A percentile compares a stretch with the other conserved stretches of the same genome.
Conservation (phyloP, 2,888 invertebrate genomes). For the Drosophila antonietae region DNA sequence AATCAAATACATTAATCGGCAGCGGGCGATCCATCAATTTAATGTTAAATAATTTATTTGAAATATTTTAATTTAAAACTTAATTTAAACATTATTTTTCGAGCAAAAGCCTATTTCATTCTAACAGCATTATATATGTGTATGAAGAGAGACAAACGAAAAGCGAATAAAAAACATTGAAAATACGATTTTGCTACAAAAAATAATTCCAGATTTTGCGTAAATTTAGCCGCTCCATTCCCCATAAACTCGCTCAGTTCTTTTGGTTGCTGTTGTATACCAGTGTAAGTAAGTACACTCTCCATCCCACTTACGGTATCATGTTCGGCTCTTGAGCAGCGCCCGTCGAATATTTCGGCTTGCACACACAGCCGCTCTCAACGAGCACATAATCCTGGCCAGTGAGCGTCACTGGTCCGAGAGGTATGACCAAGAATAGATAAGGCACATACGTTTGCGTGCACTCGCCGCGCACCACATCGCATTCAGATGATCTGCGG, state of each 20-base stretch:
- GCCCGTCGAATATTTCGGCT: slow-evolving; percentile 86
- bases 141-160: slow-evolving; percentile 32
- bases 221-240: slow-evolving; percentile 61
- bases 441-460: slow-evolving; percentile 95
- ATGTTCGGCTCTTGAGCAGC: slow-evolving; percentile 85
- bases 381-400: slow-evolving; percentile 98
- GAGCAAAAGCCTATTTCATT: slow-evolving; percentile 71
- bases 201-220: slow-evolving; percentile 69
- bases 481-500: slow-evolving; percentile 93
- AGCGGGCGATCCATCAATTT: slow-evolving; percentile 23
- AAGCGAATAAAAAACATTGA: slow-evolving; percentile 69
- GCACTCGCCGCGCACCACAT: slow-evolving; percentile 94
- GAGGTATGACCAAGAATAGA: slow-evolving; percentile 94
- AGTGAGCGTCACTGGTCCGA: slow-evolving; percentile 95
- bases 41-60: slow-evolving; percentile 53
- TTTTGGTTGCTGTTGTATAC: slow-evolving; percentile 76
- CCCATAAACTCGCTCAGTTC: slow-evolving; percentile 74
- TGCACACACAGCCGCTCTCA: slow-evolving; percentile 97
- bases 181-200: slow-evolving; percentile 79
- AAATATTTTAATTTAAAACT: slow-evolving; percentile 58
- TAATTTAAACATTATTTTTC: slow-evolving; percentile 72
- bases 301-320: slow-evolving; percentile 81
- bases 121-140: slow-evolving; percentile 49
- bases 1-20: slow-evolving; percentile 44
- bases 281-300: slow-evolving; percentile 48